Evolutionary conservation across 2,113 vertebrate genomes (phyloP).

Genomic region (Nycticryphes semicollaris): DNA sequence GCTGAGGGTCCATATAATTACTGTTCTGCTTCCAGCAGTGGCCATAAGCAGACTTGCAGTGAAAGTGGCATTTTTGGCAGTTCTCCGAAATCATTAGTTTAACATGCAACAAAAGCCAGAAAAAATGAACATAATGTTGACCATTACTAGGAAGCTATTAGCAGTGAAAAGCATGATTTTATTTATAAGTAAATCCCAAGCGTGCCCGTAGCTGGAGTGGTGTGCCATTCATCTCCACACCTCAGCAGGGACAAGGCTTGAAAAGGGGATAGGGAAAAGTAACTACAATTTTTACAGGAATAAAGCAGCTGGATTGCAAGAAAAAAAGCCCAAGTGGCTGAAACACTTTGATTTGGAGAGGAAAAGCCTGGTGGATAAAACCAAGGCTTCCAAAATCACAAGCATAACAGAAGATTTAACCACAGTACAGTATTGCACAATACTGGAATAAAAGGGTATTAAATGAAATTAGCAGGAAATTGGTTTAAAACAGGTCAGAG

Average conservation of each 20-base stretch:
- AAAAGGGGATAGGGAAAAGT: neutral
- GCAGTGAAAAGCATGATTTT: neutral
- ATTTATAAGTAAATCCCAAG: neutral
- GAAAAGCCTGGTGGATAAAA: neutral
- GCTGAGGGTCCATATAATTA: neutral
- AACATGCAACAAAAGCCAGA: neutral
- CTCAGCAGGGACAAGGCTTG: neutral
- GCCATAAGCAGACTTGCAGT: neutral
- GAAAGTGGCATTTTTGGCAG: neutral
- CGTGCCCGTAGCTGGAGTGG: fast-evolving
- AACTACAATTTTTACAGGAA: neutral
- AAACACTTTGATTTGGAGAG: neutral
- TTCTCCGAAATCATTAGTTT: neutral
- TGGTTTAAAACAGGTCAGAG: neutral
- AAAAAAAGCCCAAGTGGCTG: neutral
- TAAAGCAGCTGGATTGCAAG: neutral
- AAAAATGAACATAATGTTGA: neutral
- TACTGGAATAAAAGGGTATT: neutral
- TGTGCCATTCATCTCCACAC: neutral
- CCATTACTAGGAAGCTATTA: neutral
- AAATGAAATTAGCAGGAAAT: neutral
- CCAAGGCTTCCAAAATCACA: neutral
- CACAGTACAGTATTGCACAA: neutral
- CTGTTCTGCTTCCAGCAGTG: neutral
- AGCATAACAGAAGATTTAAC: neutral